Evolutionary conservation across 2,888 invertebrate genomes (phyloP), one percentile per base, ranked within the genome.

Genomic region (Belgica antarctica): DNA sequence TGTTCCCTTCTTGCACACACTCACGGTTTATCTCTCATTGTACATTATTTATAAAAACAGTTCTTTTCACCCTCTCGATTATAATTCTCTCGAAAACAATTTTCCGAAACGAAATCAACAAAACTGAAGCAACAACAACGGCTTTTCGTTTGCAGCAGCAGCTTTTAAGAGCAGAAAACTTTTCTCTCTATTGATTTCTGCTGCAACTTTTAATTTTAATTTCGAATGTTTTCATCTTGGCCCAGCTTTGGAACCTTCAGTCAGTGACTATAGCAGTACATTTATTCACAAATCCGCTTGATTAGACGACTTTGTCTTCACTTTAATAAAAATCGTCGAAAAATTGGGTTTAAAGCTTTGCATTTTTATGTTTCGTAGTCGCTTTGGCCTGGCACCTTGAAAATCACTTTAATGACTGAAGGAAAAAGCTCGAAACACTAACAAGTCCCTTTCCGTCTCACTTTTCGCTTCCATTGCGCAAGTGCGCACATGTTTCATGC

Each of bases 341-440:
- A 59, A 59, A 57, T n/a, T n/a, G n/a, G n/a, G n/a, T 12, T 59
- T 59, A 59, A 59, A 59, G 59, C 59, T 59, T 24, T 59, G 27
- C 12, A n/a, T 36, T 22, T 17, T 41, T 57, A n/a, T n/a, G n/a
- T n/a, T n/a, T n/a, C n/a, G n/a, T n/a, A n/a, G n/a, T n/a, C n/a
- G n/a, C n/a, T n/a, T n/a, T n/a, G n/a, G 52, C 28, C 68, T 68
- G 65, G 68, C 68, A 68, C 68, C 68, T 68, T 68, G 57, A 68
- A 68, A 68, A 68, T 68, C 68, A 68, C 68, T 68, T 68, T 68
- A 34, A 68, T 57, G 68, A 68, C 68, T 68, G 52, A 68, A 41
- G 22, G 31, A 28, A 22, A 27, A 22, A 59, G 27, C 25, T 52
- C 27, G 59, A 59, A 25, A 46, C 15, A 15, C 46, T 46, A 63